These are phyloP conservation scores for Campylorhamphus procurvoides DNA, from an alignment of 2,113 vertebrate genomes.

Conservation along the genomic window DNA sequence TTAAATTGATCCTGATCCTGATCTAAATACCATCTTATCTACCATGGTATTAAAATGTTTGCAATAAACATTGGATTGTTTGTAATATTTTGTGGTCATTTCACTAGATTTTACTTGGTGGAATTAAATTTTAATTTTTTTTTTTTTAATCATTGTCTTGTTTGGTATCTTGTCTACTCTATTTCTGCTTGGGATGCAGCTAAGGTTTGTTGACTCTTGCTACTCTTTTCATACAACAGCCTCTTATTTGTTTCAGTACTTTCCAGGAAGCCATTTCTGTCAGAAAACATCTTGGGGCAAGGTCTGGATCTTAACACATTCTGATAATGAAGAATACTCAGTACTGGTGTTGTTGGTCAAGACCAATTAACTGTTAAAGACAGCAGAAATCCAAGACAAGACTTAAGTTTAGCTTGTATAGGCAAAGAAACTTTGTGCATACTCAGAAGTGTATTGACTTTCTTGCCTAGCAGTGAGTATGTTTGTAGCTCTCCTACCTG, in stretches of 20 bases:
- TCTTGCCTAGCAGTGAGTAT: not conserved
- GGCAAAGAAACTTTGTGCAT: not conserved
- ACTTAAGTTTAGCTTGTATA: not conserved
- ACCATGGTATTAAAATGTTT: not conserved
- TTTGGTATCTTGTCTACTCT: not conserved
- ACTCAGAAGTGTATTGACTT: not conserved
- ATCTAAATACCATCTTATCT: no score
- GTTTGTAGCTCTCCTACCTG: not conserved
- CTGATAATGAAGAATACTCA: not conserved
- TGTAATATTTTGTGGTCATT: not conserved
- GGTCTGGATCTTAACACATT: not conserved
- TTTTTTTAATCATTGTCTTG: not conserved
- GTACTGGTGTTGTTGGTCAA: not conserved
- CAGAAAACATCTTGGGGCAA: not conserved
- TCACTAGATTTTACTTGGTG: not conserved
- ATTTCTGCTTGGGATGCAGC: not conserved
- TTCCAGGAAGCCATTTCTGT: not conserved
- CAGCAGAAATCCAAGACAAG: not conserved
- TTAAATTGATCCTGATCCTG: not conserved
- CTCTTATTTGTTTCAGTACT: not conserved
- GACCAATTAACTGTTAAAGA: not conserved
- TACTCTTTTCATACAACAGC: not conserved
- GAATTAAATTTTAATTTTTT: not conserved
- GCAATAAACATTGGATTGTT: slow-evolving; percentile 2
- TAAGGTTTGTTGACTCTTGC: not conserved